Conservation (phyloP, 1,140 invertebrate genomes). For the Caenorhabditis remanei region DNA sequence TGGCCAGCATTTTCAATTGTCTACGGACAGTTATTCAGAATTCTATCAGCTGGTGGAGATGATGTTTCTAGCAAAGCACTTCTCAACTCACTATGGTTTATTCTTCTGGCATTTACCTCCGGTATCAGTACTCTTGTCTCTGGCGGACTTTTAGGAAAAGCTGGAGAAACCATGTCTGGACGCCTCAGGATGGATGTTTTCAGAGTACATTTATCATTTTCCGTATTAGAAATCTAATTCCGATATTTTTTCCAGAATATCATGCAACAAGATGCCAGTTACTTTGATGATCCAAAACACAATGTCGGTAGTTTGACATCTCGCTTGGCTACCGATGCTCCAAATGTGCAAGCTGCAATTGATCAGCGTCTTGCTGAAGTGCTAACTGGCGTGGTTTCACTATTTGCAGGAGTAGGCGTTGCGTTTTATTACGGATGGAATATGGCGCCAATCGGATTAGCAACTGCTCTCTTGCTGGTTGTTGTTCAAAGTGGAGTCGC, state of each 20-base stretch:
- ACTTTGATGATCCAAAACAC: constrained; percentile 80
- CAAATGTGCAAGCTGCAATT: constrained; percentile 80
- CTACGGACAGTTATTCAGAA: constrained; percentile 73
- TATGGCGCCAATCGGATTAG: constrained; percentile 75
- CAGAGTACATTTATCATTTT: background rate
- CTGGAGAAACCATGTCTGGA: constrained; percentile 70
- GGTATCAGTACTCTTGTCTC: constrained; percentile 69
- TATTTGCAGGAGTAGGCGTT: constrained; percentile 78
- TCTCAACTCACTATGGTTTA: constrained; percentile 66
- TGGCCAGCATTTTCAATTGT: constrained; percentile 76
- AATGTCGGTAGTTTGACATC: constrained; percentile 79
- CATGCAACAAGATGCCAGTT: constrained; percentile 80
- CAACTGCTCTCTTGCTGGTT: constrained; percentile 65
- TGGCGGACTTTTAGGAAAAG: constrained; percentile 69
- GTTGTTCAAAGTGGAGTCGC: constrained; percentile 67
- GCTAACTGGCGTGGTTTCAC: constrained; percentile 79
- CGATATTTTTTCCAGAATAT: constrained; percentile 75
- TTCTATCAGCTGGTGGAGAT: constrained; percentile 53
- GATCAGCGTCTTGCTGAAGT: constrained; percentile 79
- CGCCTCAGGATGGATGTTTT: constrained; percentile 64
- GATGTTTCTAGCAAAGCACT: constrained; percentile 41
- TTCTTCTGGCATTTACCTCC: constrained; percentile 63
- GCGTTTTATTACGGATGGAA: constrained; percentile 79
- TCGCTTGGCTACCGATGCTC: constrained; percentile 80
- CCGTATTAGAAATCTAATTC: no score